Conservation (phyloP, 1,140 invertebrate species). For the Drosophila oshimai region DNA sequence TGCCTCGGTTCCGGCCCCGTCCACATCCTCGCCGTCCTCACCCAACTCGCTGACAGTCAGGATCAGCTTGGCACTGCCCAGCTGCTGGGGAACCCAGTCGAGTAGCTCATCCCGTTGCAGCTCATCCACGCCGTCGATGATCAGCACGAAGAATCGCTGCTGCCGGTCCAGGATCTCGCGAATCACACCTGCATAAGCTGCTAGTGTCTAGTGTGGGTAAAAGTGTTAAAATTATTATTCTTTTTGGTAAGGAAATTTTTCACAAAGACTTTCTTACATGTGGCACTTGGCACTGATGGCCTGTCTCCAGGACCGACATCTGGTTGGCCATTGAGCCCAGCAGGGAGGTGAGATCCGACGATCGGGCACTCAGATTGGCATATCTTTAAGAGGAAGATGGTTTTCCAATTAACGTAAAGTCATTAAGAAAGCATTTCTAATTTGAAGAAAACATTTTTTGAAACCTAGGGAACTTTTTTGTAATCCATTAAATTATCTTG, state of each 20-base stretch:
- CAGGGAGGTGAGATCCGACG: conserved; percentile 72
- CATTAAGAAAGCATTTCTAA: not conserved
- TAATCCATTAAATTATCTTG: too few species aligned
- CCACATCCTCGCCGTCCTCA: conserved; percentile 23
- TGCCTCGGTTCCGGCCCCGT: not conserved
- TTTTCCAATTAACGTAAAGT: not conserved
- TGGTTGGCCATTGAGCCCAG: conserved; percentile 80
- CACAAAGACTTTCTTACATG: conserved; percentile 59
- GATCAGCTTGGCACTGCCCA: conserved; percentile 89
- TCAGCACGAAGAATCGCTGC: conserved; percentile 84
- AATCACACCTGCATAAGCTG: conserved; percentile 55
- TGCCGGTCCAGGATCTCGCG: conserved; percentile 57
- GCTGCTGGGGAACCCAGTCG: conserved; percentile 87
- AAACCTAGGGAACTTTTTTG: too few species aligned
- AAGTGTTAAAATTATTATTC: not conserved
- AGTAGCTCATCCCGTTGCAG: conserved; percentile 84
- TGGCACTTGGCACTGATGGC: conserved; percentile 61
- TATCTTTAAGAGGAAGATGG: conserved; percentile 46
- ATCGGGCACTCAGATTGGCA: conserved; percentile 70
- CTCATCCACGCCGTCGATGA: conserved; percentile 90
- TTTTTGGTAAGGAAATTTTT: too few species aligned
- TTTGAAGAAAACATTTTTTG: too few species aligned
- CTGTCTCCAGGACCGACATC: conserved; percentile 71
- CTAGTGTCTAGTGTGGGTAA: conserved; percentile 38
- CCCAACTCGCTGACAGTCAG: conserved; percentile 85